These are phyloP conservation scores for Heliconius aoede DNA, from an alignment of 2,888 invertebrate species.

Conservation along the genomic window DNA sequence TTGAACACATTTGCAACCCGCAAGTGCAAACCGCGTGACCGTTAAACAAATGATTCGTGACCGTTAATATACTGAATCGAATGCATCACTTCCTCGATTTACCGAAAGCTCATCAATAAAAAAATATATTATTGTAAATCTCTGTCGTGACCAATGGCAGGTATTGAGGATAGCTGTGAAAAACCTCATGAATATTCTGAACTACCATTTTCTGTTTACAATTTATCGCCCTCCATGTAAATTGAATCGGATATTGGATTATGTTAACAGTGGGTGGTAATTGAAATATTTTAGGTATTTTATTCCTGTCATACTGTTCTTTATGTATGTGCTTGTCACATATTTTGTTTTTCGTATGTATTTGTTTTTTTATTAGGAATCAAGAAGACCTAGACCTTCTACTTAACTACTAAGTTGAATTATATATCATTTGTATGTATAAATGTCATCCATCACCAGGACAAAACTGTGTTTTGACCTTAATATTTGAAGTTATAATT, in stretches of 20 bases:
- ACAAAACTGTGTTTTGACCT: too few relatives aligned
- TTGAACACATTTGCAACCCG: background rate
- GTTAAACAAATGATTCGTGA: background rate
- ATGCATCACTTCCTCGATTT: constrained; percentile 13
- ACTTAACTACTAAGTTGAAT: too few relatives aligned
- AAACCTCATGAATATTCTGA: constrained; percentile 55
- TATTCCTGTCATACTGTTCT: constrained; percentile 9
- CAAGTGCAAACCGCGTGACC: background rate
- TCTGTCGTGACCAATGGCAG: constrained; percentile 57
- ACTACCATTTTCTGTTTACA: constrained; percentile 49
- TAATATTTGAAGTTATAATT: too few relatives aligned
- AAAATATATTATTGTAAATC: constrained; percentile 40
- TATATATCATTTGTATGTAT: too few relatives aligned
- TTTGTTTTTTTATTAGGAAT: background rate
- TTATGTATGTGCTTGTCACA: constrained; percentile 7
- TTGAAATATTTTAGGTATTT: constrained; percentile 40
- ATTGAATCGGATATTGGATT: constrained; percentile 46
- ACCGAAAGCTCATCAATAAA: constrained; percentile 17
- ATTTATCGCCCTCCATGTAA: constrained; percentile 48
- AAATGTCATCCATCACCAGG: too few relatives aligned
- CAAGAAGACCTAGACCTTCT: too few relatives aligned
- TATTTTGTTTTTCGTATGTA: background rate
- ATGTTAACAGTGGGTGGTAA: constrained; percentile 42
- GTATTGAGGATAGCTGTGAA: constrained; percentile 57
- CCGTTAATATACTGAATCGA: constrained; percentile 3